These are phyloP conservation scores for Drosophila stalkeri DNA, from an alignment of 2,888 invertebrate species.

Conservation along the genomic window DNA sequence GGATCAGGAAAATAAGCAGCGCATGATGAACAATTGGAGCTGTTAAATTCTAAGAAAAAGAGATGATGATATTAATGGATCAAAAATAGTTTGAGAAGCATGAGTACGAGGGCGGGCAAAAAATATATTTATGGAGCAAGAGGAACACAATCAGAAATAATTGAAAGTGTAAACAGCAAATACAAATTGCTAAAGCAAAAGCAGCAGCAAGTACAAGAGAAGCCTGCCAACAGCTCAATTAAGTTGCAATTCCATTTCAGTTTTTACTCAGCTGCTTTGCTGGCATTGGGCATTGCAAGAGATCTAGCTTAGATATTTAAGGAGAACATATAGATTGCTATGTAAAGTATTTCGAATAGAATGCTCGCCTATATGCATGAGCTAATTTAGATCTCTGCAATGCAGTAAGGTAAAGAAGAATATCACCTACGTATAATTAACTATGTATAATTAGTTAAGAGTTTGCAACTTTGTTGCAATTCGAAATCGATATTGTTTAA, in stretches of 20 bases:
- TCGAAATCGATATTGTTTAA: slow-evolving; percentile 31
- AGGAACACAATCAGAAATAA: slow-evolving; percentile 44
- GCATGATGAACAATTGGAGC: too few relatives aligned
- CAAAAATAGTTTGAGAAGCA: neutral
- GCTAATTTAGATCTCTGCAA: neutral
- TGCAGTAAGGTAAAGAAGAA: neutral
- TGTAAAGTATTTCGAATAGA: too few relatives aligned
- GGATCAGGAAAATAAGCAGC: neutral
- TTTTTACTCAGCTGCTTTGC: neutral
- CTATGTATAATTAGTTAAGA: slow-evolving; percentile 32
- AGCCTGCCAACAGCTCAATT: slow-evolving; percentile 64
- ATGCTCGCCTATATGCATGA: neutral
- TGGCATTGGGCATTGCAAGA: neutral
- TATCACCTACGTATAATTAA: too few relatives aligned
- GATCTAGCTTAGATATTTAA: neutral
- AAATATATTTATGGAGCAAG: slow-evolving; percentile 9
- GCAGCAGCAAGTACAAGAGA: slow-evolving; percentile 35
- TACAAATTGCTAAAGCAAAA: slow-evolving; percentile 70
- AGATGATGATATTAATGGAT: neutral
- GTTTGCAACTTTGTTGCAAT: slow-evolving; percentile 40
- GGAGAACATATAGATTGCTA: neutral
- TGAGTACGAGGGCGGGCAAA: neutral
- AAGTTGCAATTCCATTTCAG: neutral
- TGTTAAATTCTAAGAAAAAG: neutral
- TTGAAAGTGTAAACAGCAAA: slow-evolving; percentile 66